phyloP scores from a whole-genome alignment of 2,888 invertebrate genomes.

The Agonopterix alstromeriana region DNA sequence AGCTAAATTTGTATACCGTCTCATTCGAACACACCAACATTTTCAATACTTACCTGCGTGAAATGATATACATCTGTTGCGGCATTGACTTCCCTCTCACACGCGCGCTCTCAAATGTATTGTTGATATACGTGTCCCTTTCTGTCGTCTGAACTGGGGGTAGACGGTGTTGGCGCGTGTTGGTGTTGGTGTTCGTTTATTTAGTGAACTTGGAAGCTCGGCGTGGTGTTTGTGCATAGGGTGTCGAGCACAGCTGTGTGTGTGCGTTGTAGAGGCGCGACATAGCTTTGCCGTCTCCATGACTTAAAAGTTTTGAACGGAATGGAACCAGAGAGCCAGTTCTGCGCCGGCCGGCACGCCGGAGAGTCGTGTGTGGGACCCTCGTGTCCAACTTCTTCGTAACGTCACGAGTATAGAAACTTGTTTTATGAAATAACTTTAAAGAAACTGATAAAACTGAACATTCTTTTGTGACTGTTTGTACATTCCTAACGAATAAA shows the following conservation, averaged over 20 bases:
- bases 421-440: slow-evolving; percentile 40
- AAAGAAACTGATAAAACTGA: slow-evolving; percentile 19
- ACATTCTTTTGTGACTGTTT: slow-evolving; percentile 24
- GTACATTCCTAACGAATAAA: slow-evolving; percentile 30
- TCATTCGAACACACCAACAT: slow-evolving; percentile 68
- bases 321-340: slow-evolving; percentile 65
- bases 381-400: slow-evolving; percentile 59
- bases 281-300: slow-evolving; percentile 77
- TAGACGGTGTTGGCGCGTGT: slow-evolving; percentile 68
- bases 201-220: slow-evolving; percentile 76
- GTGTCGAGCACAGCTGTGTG: slow-evolving; percentile 61
- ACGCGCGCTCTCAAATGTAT: slow-evolving; percentile 45
- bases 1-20: slow-evolving; percentile 65
- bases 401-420: slow-evolving; percentile 56
- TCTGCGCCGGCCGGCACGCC: slow-evolving; percentile 69
- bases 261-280: slow-evolving; percentile 74
- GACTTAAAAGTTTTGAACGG: slow-evolving; percentile 75
- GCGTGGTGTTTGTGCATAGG: slow-evolving; percentile 73
- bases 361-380: slow-evolving; percentile 45
- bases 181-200: slow-evolving; percentile 75
- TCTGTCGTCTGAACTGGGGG: slow-evolving; percentile 72
- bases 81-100: slow-evolving; percentile 51
- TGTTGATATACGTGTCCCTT: slow-evolving; percentile 70
- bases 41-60: slow-evolving; percentile 76
- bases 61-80: slow-evolving; percentile 77